Evolutionary conservation across 2,113 vertebrate species (phyloP).

Genomic region (Barbus barbus): DNA sequence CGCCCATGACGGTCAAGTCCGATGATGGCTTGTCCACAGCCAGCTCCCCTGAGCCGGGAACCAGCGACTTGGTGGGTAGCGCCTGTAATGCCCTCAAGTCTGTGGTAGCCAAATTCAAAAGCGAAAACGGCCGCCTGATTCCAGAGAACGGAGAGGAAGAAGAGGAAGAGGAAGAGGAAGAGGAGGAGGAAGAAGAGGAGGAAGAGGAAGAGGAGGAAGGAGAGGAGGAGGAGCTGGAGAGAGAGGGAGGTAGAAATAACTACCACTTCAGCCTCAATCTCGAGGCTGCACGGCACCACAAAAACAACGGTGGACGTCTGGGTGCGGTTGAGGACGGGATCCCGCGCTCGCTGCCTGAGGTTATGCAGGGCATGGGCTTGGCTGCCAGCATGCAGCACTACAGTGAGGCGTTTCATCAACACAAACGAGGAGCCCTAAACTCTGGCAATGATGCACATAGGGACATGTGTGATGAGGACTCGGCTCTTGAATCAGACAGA

Average conservation of each 20-base stretch:
- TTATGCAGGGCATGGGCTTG: conserved; percentile 96
- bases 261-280: conserved; percentile 93
- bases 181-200: conserved; percentile 96
- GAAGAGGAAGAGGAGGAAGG: conserved; percentile 93
- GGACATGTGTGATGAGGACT: conserved; percentile 91
- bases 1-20: conserved; percentile 93
- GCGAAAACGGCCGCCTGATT: conserved; percentile 86
- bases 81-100: conserved; percentile 97
- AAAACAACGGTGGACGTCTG: conserved; percentile 80
- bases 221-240: conserved; percentile 85
- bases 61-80: conserved; percentile 93
- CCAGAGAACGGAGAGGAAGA: conserved; percentile 96
- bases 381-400: conserved; percentile 99
- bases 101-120: conserved; percentile 82
- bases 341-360: conserved; percentile 88
- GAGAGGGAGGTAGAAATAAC: conserved; percentile 82
- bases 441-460: conserved; percentile 91
- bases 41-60: conserved; percentile 96
- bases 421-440: conserved; percentile 89
- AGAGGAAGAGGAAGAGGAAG: conserved; percentile 92
- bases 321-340: conserved; percentile 79
- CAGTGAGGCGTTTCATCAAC: conserved; percentile 94
- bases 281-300: conserved; percentile 90
- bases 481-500: conserved; percentile 90
- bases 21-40: conserved; percentile 94